Evolutionary conservation across 1,140 invertebrate genomes (phyloP).

Genomic region (Venturia canescens): DNA sequence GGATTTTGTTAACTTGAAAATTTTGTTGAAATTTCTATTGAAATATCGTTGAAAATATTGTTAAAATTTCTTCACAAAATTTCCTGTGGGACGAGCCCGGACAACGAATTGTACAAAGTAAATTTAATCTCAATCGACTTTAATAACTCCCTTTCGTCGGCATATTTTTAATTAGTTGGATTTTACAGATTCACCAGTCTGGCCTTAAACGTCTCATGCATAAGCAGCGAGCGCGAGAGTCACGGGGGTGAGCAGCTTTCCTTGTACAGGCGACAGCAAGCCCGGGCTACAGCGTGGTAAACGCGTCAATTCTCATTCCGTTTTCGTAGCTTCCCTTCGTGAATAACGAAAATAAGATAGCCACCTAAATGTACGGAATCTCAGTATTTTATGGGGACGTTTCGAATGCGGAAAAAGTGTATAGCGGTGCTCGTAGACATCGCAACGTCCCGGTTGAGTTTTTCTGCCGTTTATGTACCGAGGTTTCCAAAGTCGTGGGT

Average conservation of each 20-base stretch:
- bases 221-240: background rate
- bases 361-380: conserved; percentile 51
- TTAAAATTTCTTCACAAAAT: too few relatives aligned
- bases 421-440: conserved; percentile 18
- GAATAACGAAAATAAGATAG: conserved; percentile 54
- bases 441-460: conserved; percentile 22
- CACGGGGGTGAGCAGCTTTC: background rate
- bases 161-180: too few relatives aligned
- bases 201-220: background rate
- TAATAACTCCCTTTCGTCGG: too few relatives aligned
- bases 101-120: too few relatives aligned
- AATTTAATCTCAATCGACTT: too few relatives aligned
- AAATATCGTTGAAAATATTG: too few relatives aligned
- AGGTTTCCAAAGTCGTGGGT: too few relatives aligned
- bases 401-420: conserved; percentile 39
- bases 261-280: background rate
- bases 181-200: too few relatives aligned
- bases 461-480: conserved; percentile 15
- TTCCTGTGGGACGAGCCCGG: too few relatives aligned
- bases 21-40: too few relatives aligned
- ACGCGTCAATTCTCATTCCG: conserved; percentile 52
- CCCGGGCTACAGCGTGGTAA: background rate
- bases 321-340: conserved; percentile 46
- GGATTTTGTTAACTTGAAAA: too few relatives aligned
- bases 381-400: conserved; percentile 40